phyloP scores from a whole-genome alignment of 2,888 invertebrate species.

The Conus canariensis region DNA sequence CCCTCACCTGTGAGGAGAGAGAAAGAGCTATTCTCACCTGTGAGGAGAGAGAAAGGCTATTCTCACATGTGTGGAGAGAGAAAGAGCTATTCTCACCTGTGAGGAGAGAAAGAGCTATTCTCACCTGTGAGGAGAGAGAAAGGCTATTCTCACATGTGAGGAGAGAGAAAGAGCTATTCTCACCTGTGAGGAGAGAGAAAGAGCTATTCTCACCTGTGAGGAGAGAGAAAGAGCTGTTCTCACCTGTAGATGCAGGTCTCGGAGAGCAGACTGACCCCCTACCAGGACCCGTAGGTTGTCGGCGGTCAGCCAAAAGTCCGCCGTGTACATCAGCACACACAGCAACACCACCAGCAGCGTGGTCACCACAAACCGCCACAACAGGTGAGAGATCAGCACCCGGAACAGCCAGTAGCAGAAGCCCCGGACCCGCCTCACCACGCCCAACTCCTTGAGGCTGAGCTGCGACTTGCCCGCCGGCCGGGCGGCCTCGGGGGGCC shows the following conservation, averaged over 20 bases:
- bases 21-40: no score
- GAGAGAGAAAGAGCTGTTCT: neutral
- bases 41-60: no score
- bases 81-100: no score
- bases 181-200: no score
- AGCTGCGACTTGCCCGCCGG: neutral
- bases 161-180: no score
- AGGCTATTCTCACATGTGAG: no score
- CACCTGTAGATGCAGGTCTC: slow-evolving; percentile 48
- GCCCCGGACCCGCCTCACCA: slow-evolving; percentile 17
- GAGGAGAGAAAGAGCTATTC: neutral
- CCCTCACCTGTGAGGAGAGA: no score
- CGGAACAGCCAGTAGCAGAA: slow-evolving; percentile 45
- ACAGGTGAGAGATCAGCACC: slow-evolving; percentile 47
- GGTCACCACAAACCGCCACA: slow-evolving; percentile 49
- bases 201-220: no score
- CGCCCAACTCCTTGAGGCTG: neutral
- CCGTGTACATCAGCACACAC: slow-evolving; percentile 52
- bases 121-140: slow-evolving; percentile 14
- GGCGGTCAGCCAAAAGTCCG: slow-evolving; percentile 52
- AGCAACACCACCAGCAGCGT: slow-evolving; percentile 44
- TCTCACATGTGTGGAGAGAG: no score
- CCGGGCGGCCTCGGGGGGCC: slow-evolving; percentile 17
- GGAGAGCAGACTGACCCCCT: slow-evolving; percentile 52
- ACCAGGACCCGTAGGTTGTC: slow-evolving; percentile 53